Base-by-base conservation (phyloP, 2,888 invertebrate genomes). In the Temnothorax unifasciatus region DNA sequence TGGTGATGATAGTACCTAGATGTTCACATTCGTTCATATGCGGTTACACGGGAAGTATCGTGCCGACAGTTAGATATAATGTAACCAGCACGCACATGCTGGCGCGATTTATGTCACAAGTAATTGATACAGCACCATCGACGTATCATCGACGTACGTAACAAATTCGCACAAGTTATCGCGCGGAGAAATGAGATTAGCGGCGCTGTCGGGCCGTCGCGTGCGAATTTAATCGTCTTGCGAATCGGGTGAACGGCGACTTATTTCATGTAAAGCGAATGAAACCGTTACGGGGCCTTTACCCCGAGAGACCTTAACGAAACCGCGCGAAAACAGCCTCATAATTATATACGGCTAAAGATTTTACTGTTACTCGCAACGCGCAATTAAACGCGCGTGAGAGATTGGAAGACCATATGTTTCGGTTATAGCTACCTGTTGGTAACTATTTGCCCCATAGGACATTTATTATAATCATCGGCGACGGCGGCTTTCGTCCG, bases 91-190 rank as follows among this genome's bases (percentile, higher is more conserved):
- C 21, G 13, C 38, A 59, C 38, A 59, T 18, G 8, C 38, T 71
- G 18, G 18, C 34, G 38, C 79, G 69, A 79, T 69, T 71, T 71
- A 59, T 71, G 59, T 38, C 47, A 71, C 47, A 18, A 59, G 34
- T 79, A 71, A 71, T 71, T 79, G 79, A 71, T 79, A 71, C 34
- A 79, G 18, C 44, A 34, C 34, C 79, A n/a, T 18, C 29, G 57
- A 79, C 25, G 18, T 47, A n/a, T 68, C 29, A 21, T 21, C 21
- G 47, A 47, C 59, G 59, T 69, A 47, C 29, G 38, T 59, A 47
- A 71, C 21, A 71, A 69, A 79, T 79, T 71, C 38, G 18, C 38
- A 6, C 25, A 9, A 59, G 50, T 59, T 21, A 69, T 71, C 34
- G 21, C 18, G 44, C 25, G 21, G 47, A 59, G 47, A 47, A 71